These are phyloP conservation scores for Ridgeia piscesae DNA, from an alignment of 1,140 invertebrate species.

Conservation along the genomic window DNA sequence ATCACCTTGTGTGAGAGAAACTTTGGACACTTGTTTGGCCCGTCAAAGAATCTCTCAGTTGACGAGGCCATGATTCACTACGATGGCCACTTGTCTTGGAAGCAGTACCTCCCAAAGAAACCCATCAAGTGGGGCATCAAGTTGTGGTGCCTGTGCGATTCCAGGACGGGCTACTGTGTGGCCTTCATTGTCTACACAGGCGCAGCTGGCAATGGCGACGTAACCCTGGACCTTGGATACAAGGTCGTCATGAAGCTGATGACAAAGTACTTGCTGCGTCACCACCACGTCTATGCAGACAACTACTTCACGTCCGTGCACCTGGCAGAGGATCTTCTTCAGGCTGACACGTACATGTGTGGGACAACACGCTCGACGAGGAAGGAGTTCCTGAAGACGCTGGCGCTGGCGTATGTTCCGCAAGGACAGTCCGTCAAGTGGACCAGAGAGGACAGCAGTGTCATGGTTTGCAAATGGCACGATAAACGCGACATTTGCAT, in stretches of 20 bases:
- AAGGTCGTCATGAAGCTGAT: neutral
- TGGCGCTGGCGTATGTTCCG: neutral
- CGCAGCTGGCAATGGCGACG: too few species aligned
- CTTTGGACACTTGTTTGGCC: neutral
- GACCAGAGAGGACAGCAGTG: too few species aligned
- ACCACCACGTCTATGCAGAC: constrained; percentile 7
- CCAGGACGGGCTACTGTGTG: constrained; percentile 27
- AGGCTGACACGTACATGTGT: neutral
- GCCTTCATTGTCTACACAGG: constrained; percentile 17
- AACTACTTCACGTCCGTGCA: neutral
- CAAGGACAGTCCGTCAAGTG: too few species aligned
- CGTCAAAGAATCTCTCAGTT: constrained; percentile 26
- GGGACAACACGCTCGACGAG: neutral
- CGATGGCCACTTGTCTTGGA: constrained; percentile 53
- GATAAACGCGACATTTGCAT: too few species aligned
- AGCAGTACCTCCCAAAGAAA: constrained; percentile 56
- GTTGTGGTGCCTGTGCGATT: constrained; percentile 42
- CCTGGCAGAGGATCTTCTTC: neutral
- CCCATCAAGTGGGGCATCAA: constrained; percentile 59
- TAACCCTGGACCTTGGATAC: neutral
- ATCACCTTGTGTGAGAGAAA: neutral
- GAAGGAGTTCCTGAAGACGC: neutral
- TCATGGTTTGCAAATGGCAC: too few species aligned
- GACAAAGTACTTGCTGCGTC: neutral
- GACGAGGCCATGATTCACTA: constrained; percentile 59